Base-by-base conservation (phyloP, 2,113 vertebrate genomes). In the Vireo altiloquus region DNA sequence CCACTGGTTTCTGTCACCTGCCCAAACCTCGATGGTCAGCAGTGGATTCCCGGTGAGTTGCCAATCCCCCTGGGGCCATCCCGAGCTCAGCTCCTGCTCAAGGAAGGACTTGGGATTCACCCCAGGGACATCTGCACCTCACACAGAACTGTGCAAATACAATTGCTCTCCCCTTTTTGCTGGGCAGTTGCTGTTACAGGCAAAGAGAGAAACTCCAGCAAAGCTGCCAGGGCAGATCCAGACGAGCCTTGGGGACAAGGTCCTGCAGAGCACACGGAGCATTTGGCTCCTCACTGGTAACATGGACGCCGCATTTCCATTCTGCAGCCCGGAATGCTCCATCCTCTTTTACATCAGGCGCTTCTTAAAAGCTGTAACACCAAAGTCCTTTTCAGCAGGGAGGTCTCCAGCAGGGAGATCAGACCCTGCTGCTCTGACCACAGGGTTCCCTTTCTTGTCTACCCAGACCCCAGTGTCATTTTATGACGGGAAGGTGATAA, bases 231-330 rank as follows among this genome's bases (percentile, higher is more conserved):
- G 46, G 31, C 46, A 28, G 56, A 21, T 4, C 31, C 52, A 37
- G 39, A 1, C 0, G 0, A 72, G 49, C 19, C n/a, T 64, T 21
- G 9, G 13, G 11, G 40, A 40, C 21, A 11, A 47, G 9, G 22
- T 30, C 33, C 35, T 21, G 19, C 30, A 7, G 33, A 33, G 49
- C 6, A 16, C 6, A 4, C 0, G 0, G n/a, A 60, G 20, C 39
- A 47, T 47, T 24, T 15, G 49, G 37, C 20, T 50, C 33, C 6
- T 47, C 15, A 10, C 10, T 5, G 7, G 0, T 19, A 5, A 22
- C 0, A 0, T 3, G 19, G 10, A 24, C 0, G 20, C 2, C 8
- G 0, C 1, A 5, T 8, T 82, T 6, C 27, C 8, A 0, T 15
- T 6, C 37, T 1, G 9, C 7, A 27, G 6, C 50, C 50, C 21